Evolutionary conservation across 2,797 vertebrate genomes (phyloP), one percentile per base, ranked within the genome.

Genomic region (Gadopsis bispinosus): DNA sequence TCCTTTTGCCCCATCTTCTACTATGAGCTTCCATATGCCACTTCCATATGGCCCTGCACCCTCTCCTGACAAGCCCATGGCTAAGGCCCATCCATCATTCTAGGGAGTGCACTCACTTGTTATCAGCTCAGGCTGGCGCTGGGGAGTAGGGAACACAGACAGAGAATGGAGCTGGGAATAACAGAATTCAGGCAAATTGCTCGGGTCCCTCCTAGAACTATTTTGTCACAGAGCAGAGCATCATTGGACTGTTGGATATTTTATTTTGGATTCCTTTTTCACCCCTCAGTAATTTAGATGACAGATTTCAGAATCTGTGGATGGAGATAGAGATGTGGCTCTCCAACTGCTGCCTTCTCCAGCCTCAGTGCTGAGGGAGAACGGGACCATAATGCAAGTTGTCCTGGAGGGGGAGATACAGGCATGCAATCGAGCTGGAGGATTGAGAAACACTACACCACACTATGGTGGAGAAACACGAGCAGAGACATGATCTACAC

Each of bases 341-440:
- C 59, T 56, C 35, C 58, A 83, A 76, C 47, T 55, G 81, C 83
- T 76, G 78, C 73, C 33, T 70, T 69, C 77, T 85, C 31, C 61
- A 85, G 75, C 79, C 58, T 73, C 45, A 26, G 65, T 60, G 80
- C 78, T 81, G 69, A 84, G 83, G 85, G 85, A 89, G 79, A 72
- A 39, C 62, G 72, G 81, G 84, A 92, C 83, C 83, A 94, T 94
- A 74, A 92, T 94, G 86, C 91, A 58, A 84, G 86, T 94, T 91
- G 92, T 94, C 95, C 95, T 95, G 94, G 93, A 95, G 95, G 95
- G 94, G 95, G 95, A 94, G 95, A 94, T 95, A 88, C 95, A 93
- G 92, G 92, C 94, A 94, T 94, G 92, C 91, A 84, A 81, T 94
- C 75, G 84, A 93, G 78, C 86, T 63, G 74, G 55, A 83, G 83